These are phyloP conservation scores for Drosophila lutescens DNA, from an alignment of 2,888 invertebrate genomes.

Conservation along the genomic window DNA sequence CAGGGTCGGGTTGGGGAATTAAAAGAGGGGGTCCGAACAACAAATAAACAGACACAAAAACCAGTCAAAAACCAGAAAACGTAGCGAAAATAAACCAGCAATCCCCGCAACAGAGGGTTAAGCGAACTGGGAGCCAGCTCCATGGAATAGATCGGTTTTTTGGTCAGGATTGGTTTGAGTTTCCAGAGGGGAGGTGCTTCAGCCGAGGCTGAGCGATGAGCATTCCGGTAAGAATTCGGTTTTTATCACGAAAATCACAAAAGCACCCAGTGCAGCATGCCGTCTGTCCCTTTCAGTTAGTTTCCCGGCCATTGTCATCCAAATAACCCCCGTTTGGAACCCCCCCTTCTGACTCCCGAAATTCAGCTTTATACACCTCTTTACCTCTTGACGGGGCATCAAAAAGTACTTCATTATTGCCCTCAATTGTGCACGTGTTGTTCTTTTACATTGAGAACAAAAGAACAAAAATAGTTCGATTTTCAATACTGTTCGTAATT, in stretches of 20 bases:
- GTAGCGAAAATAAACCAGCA: constrained; percentile 37
- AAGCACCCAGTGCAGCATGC: constrained; percentile 40
- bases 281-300: constrained; percentile 22
- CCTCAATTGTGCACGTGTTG: constrained; percentile 72
- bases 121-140: neutral
- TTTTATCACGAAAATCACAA: constrained; percentile 75
- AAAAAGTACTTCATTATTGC: constrained; percentile 80
- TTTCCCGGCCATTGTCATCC: constrained; percentile 33
- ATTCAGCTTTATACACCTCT: constrained; percentile 7
- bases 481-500: too few relatives aligned
- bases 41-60: constrained; percentile 60
- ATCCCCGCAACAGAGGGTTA: constrained; percentile 8
- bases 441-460: constrained; percentile 2
- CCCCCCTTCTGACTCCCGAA: neutral
- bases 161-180: constrained; percentile 2
- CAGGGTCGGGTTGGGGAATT: neutral
- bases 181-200: neutral
- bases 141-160: constrained; percentile 15
- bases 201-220: constrained; percentile 12
- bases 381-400: constrained; percentile 53
- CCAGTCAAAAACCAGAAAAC: constrained; percentile 42
- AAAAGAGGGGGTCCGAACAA: constrained; percentile 27
- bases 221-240: constrained; percentile 54
- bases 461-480: too few relatives aligned
- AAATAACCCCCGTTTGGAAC: neutral